These are phyloP conservation scores for Idaea biselata DNA, from an alignment of 2,888 invertebrate genomes.

Conservation along the genomic window DNA sequence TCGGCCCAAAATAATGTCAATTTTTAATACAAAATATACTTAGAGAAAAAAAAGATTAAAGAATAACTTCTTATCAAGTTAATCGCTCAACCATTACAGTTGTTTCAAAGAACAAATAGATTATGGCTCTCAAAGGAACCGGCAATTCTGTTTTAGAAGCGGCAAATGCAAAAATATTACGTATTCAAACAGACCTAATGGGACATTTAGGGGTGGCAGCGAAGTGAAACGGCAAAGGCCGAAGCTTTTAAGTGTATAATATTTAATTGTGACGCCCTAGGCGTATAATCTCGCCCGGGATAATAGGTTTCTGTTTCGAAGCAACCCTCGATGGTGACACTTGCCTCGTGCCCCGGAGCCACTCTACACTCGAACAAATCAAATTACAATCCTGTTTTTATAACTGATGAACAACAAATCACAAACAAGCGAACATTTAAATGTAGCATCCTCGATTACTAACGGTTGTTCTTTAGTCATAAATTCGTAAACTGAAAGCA, in stretches of 20 bases:
- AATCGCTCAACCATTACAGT: constrained; percentile 75
- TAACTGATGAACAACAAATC: constrained; percentile 55
- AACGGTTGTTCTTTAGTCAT: constrained; percentile 44
- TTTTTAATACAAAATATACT: constrained; percentile 11
- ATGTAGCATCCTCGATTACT: constrained; percentile 11
- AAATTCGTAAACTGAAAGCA: constrained; percentile 56
- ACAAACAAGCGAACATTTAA: constrained; percentile 14
- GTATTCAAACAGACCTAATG: constrained; percentile 81
- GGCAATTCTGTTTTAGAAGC: constrained; percentile 77
- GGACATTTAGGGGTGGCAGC: constrained; percentile 81
- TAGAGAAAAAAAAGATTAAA: constrained; percentile 45
- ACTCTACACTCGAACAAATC: constrained; percentile 74
- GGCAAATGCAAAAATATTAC: constrained; percentile 81
- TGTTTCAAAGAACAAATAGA: constrained; percentile 80
- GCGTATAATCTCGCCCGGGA: constrained; percentile 81
- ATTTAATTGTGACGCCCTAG: constrained; percentile 82
- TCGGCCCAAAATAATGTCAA: constrained; percentile 10
- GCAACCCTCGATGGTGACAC: constrained; percentile 77
- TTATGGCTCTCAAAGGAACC: constrained; percentile 79
- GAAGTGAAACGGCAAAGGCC: constrained; percentile 81
- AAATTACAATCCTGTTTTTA: constrained; percentile 76
- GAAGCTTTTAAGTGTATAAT: constrained; percentile 82
- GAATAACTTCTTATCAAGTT: constrained; percentile 65
- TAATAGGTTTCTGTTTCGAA: constrained; percentile 81
- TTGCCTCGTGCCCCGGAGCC: constrained; percentile 72